Percentiles rank a stretch among this genome's conserved stretches.
phyloP scores from a whole-genome alignment of 2,113 vertebrate genomes.

The Melanotaenia duboulayi region DNA sequence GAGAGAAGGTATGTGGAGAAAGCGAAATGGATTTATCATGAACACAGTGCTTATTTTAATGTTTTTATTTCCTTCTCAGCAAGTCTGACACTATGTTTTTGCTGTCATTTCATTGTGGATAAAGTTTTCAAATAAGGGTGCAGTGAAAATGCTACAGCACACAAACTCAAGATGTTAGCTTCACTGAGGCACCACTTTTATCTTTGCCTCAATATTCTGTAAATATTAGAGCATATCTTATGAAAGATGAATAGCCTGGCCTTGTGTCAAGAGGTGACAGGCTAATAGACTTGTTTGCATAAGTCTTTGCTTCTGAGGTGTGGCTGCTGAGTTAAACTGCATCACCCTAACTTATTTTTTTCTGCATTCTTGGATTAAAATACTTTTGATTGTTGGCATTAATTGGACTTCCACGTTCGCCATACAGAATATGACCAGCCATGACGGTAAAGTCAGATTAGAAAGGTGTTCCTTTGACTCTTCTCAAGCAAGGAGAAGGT shows the following conservation, averaged over 20 bases:
- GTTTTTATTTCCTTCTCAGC: not conserved
- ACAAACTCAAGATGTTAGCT: not conserved
- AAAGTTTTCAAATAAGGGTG: not conserved
- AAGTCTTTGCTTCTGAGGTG: slow-evolving; percentile 51
- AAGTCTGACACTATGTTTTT: not conserved
- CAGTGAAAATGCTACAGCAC: not conserved
- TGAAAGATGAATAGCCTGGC: not conserved
- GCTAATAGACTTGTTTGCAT: slow-evolving; percentile 64
- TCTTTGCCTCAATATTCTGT: slow-evolving; percentile 15
- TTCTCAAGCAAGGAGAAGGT: slow-evolving; percentile 9
- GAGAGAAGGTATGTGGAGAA: not conserved
- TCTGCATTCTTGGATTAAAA: not conserved
- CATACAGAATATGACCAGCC: slow-evolving; percentile 15
- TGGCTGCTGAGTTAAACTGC: slow-evolving; percentile 22
- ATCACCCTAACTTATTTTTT: not conserved
- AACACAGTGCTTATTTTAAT: not conserved
- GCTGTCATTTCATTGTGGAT: not conserved
- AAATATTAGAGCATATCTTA: not conserved
- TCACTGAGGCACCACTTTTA: not conserved
- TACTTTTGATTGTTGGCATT: slow-evolving; percentile 16
- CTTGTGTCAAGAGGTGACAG: slow-evolving; percentile 29
- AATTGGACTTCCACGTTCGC: slow-evolving; percentile 18
- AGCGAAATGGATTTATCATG: not conserved
- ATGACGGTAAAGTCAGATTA: slow-evolving; percentile 56
- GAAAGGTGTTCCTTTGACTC: slow-evolving; percentile 30